Conservation (phyloP, 2,797 vertebrate species). For the Sebastes oblongus region DNA sequence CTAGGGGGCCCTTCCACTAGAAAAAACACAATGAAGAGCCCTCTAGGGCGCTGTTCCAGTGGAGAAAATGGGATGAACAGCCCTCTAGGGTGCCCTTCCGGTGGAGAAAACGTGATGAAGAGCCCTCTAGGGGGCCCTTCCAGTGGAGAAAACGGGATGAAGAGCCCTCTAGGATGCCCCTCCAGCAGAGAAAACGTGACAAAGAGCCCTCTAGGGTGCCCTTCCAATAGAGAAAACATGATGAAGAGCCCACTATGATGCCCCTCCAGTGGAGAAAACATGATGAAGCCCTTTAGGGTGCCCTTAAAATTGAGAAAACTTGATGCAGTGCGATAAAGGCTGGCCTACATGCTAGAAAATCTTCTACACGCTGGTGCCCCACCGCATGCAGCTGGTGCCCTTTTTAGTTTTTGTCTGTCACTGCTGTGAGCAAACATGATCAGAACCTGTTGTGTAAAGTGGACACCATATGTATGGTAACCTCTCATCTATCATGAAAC, state of each 20-base stretch:
- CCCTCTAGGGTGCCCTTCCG: too few species aligned
- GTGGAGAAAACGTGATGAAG: too few species aligned
- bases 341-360: too few species aligned
- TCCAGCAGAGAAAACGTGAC: fast-evolving
- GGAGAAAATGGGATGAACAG: fast-evolving
- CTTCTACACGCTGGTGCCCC: neutral
- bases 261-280: neutral
- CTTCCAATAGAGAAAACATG: fast-evolving
- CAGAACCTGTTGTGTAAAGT: neutral
- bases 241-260: neutral
- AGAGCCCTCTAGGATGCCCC: neutral
- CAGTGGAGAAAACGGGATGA: fast-evolving
- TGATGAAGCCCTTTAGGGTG: neutral
- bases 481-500: neutral
- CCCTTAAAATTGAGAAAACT: too few species aligned
- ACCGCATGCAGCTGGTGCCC: neutral
- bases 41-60: too few species aligned
- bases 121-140: too few species aligned
- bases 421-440: neutral
- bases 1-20: too few species aligned
- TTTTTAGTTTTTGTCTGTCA: neutral
- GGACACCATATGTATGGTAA: neutral
- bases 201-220: neutral
- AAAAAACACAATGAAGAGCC: too few species aligned
- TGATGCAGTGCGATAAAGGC: too few species aligned